Base-by-base conservation (phyloP, 2,113 vertebrate species). In the Colius striatus region DNA sequence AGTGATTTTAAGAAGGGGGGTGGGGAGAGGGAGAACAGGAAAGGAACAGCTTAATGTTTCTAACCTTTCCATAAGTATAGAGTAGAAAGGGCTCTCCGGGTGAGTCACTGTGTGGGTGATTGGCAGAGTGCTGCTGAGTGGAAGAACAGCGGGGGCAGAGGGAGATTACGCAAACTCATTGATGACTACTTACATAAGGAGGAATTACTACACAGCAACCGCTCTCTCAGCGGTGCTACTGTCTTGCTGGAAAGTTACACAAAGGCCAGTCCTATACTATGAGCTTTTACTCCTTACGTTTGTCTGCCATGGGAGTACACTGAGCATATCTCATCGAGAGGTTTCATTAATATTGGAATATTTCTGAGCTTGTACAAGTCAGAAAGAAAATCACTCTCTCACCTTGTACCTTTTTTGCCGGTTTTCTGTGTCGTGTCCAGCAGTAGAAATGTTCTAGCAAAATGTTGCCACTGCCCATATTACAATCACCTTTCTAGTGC, bases 51-150 rank as follows among this genome's bases (percentile, higher is more conserved):
- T 82, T 88, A 91, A 96, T 92, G 81, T 94, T 94, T 92, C 87
- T 95, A 95, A 95, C 92, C 92, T 95, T 97, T 96, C n/a, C 4
- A 0, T 88, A 81, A 95, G 88, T 71, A 48, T 53, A 29, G 4
- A 74, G 73, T 29, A 81, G 90, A 95, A 95, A 94, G 79, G 65
- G 86, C 73, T 92, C 41, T 78, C 43, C 0, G 71, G 53, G 61
- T 96, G 96, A 97, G 88, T 96, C 94, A 96, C 27, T 38, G 92
- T 92, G 95, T 96, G 94, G 95, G 96, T 94, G 93, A 94, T 45
- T 93, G 93, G 85, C 88, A 81, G 75, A 90, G 75, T 0, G 5
- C 43, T 71, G 82, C 78, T 5, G 67, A 81, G 75, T 30, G n/a
- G 82, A 86, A 58, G 93, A 95, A 84, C 93, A 97, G 88, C 0